phyloP scores from a whole-genome alignment of 2,113 vertebrate genomes.

The Archocentrus centrarchus region DNA sequence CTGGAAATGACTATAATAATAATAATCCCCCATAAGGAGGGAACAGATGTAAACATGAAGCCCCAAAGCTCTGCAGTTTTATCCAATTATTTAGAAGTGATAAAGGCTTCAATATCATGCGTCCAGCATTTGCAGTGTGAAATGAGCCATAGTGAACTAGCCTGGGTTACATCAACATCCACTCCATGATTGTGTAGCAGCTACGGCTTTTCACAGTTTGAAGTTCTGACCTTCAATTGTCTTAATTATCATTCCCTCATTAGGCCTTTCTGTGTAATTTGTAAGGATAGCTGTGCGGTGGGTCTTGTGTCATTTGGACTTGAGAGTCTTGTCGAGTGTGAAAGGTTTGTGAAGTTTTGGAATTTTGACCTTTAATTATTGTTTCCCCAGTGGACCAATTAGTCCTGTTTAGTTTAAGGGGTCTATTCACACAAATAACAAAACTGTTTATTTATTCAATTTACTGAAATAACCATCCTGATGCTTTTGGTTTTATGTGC shows the following conservation, averaged over 20 bases:
- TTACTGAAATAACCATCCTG: not conserved
- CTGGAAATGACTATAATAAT: too few relatives aligned
- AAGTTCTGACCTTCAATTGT: conserved; percentile 57
- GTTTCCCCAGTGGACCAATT: conserved; percentile 6
- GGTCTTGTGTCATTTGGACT: conserved; percentile 25
- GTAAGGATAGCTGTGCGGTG: not conserved
- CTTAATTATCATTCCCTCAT: conserved; percentile 49
- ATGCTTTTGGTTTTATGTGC: not conserved
- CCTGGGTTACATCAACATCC: not conserved
- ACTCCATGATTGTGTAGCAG: not conserved
- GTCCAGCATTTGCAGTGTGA: not conserved
- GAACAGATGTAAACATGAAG: not conserved
- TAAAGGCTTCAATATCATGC: not conserved
- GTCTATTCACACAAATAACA: not conserved
- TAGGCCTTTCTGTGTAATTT: conserved; percentile 26
- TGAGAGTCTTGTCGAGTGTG: conserved; percentile 11
- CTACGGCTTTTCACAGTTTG: not conserved
- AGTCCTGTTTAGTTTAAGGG: conserved; percentile 15
- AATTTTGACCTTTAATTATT: conserved; percentile 50
- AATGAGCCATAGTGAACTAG: not conserved
- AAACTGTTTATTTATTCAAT: not conserved
- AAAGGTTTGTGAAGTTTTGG: conserved; percentile 24
- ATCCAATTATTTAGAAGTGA: not conserved
- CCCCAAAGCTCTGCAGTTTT: not conserved
- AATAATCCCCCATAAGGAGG: not conserved